Base-by-base conservation (phyloP, 2,888 invertebrate species). In the Oxyscelio sp. region DNA sequence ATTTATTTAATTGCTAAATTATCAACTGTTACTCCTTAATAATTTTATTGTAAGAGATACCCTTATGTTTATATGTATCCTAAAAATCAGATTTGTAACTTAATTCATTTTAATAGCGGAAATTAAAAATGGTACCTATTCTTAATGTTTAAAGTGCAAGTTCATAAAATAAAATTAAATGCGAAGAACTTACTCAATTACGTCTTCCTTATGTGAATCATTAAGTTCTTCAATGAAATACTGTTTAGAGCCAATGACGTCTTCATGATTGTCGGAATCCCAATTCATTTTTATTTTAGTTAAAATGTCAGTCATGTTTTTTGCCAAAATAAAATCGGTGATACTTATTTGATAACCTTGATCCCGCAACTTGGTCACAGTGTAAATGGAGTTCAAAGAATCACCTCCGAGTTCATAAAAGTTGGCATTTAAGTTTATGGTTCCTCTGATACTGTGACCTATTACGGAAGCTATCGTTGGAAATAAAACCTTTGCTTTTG, bases 391-490 rank as follows among this genome's bases (percentile, higher is more conserved):
- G 92, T 98, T 98, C 19, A 98, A 95, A 0, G 98, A 98, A 91
- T 98, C 98, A 11, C 98, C 98, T 1, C 98, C 98, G 45, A 98
- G 95, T 88, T 97, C 96, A 92, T 97, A 98, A 93, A 98, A 98
- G 88, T 97, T 97, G 0, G 97, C 96, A 17, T 96, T 94, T 0
- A 96, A 91, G 0, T 96, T 95, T 6, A 98, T 94, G 0, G 95
- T 95, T 0, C 96, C 95, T 5, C 97, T 95, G 0, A 95, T 95
- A 0, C 97, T 95, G 54, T 96, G 95, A 0, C 96, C 96, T 19
- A 97, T 95, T 0, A 97, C 97, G 1, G 96, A 95, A 0, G 97
- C 96, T 0, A 98, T 96, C 0, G 97, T 97, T 90, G 96, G 96
- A 89, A 98, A 97, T 0, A 98, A 95, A 17, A 96, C 95, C 86